These are phyloP conservation scores for Drosophila neoperkinsi DNA, from an alignment of 2,888 invertebrate genomes.

Conservation along the genomic window DNA sequence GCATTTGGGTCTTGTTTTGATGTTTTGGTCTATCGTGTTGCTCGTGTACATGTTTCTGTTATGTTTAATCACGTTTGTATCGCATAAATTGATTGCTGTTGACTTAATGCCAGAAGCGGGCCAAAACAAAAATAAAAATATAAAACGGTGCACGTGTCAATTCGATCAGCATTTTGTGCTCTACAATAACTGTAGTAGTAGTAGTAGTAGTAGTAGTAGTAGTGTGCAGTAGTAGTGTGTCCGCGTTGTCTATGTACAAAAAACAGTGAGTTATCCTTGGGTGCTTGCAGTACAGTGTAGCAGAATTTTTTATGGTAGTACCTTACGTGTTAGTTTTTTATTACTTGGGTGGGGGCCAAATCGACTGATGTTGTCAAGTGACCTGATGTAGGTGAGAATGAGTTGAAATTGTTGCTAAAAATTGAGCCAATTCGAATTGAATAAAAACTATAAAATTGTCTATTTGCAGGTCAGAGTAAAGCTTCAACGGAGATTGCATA, in stretches of 20 bases:
- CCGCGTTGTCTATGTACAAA: constrained; percentile 4
- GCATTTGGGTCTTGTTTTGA: constrained; percentile 34
- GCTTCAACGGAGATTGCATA: constrained; percentile 8
- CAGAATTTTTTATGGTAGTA: constrained; percentile 7
- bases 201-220: neutral
- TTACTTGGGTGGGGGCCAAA: constrained; percentile 36
- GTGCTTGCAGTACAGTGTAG: constrained; percentile 33
- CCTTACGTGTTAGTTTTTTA: constrained; percentile 4
- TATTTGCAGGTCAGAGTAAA: constrained; percentile 23
- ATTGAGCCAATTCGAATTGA: constrained; percentile 40
- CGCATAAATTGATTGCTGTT: constrained; percentile 68
- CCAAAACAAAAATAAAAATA: constrained; percentile 17
- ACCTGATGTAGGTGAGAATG: constrained; percentile 35
- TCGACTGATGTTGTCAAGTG: constrained; percentile 40
- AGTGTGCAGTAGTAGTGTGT: constrained; percentile 34
- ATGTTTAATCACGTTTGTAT: constrained; percentile 61
- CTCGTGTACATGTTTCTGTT: constrained; percentile 49
- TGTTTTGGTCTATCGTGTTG: constrained; percentile 35
- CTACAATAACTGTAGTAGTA: constrained; percentile 14
- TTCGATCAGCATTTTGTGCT: constrained; percentile 45
- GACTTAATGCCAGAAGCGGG: constrained; percentile 49
- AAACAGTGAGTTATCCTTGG: constrained; percentile 14
- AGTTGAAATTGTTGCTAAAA: constrained; percentile 24
- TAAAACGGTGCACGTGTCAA: constrained; percentile 48
- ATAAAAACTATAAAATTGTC: constrained; percentile 23